Evolutionary conservation across 2,113 vertebrate species (phyloP).

Genomic region (Motacilla tschutschensis): DNA sequence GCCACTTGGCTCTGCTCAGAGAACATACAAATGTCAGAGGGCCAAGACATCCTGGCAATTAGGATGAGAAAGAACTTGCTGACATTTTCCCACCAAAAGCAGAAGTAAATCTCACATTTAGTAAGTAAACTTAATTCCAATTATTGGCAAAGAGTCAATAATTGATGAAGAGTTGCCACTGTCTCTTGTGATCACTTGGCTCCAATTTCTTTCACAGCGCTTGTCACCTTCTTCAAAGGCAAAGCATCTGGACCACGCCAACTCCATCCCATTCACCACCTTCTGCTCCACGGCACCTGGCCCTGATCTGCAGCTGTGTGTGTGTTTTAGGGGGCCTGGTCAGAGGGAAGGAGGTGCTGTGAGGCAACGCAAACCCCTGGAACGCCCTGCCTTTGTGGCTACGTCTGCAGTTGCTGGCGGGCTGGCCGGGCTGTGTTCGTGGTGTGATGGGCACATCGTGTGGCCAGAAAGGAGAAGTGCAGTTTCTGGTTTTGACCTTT

Average conservation of each 20-base stretch:
- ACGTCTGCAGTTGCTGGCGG: fast-evolving
- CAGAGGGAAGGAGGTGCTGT: not conserved
- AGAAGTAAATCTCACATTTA: not conserved
- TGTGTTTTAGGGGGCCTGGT: not conserved
- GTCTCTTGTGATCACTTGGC: not conserved
- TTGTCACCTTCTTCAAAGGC: not conserved
- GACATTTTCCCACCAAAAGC: not conserved
- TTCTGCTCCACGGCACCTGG: not conserved
- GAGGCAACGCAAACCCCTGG: not conserved
- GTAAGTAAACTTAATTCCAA: not conserved
- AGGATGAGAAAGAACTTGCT: not conserved
- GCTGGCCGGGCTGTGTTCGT: not conserved
- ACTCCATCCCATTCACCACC: not conserved
- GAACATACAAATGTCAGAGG: not conserved
- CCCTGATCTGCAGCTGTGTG: not conserved
- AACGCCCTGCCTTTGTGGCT: not conserved
- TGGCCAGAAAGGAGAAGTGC: slow-evolving; percentile 37
- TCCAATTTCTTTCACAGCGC: not conserved
- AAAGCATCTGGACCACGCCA: not conserved
- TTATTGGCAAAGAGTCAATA: not conserved
- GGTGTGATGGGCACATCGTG: slow-evolving; percentile 41
- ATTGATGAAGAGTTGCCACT: not conserved
- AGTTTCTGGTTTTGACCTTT: not conserved
- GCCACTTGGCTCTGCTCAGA: not conserved
- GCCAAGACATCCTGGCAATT: not conserved